These are phyloP conservation scores for Microplitis demolitor DNA, from an alignment of 1,140 invertebrate genomes.

Conservation along the genomic window DNA sequence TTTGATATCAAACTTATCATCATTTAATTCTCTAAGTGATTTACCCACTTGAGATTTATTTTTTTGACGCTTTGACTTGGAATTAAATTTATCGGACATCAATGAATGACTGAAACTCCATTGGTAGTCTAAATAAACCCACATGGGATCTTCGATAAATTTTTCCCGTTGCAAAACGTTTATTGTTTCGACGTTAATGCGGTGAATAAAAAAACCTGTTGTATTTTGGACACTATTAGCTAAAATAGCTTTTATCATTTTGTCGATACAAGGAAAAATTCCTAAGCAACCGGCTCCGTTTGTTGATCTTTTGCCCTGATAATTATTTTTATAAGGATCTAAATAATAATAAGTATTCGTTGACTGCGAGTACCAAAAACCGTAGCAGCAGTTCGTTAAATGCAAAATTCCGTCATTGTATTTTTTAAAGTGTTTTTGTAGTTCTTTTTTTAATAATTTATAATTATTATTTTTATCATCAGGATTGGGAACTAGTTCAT, in stretches of 20 bases:
- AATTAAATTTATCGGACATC: conserved; percentile 2
- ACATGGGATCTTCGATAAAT: conserved; percentile 55
- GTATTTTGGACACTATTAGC: conserved; percentile 42
- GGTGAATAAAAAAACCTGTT: conserved; percentile 55
- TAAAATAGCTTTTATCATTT: conserved; percentile 50
- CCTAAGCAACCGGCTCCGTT: conserved; percentile 43
- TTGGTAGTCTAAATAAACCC: conserved; percentile 56
- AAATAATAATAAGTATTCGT: conserved; percentile 53
- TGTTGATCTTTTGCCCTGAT: conserved; percentile 36
- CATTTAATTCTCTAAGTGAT: background rate
- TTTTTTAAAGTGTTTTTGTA: conserved; percentile 45
- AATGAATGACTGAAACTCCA: conserved; percentile 47
- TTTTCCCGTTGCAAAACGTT: conserved; percentile 34
- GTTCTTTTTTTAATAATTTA: conserved; percentile 28
- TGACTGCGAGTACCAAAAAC: conserved; percentile 52
- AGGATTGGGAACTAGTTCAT: conserved; percentile 31
- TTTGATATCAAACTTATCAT: conserved; percentile 25
- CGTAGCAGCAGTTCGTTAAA: conserved; percentile 58
- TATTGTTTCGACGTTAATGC: conserved; percentile 52
- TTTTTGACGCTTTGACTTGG: conserved; percentile 28
- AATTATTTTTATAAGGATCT: conserved; percentile 52
- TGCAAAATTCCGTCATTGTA: conserved; percentile 49
- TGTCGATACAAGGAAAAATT: conserved; percentile 43
- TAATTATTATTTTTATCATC: conserved; percentile 33
- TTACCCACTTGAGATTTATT: background rate